Percentiles rank a stretch among this genome's conserved stretches.
Conservation (phyloP, 2,797 vertebrate genomes). For the Tapirus indicus region DNA sequence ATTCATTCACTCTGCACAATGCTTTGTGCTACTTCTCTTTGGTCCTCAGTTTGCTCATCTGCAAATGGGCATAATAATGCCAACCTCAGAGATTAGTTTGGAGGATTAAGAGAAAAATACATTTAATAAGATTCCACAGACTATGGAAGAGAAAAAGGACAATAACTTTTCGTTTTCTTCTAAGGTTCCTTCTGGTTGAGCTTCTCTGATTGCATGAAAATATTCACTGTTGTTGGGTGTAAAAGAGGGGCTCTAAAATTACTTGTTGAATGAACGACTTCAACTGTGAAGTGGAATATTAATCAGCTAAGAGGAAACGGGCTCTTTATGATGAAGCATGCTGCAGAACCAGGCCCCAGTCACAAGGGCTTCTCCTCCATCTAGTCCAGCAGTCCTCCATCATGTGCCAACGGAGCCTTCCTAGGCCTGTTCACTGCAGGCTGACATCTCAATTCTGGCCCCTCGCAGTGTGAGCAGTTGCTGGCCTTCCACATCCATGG, state of each 20-base stretch:
- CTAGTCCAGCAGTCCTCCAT: not conserved
- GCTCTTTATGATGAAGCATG: not conserved
- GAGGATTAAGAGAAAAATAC: constrained; percentile 30
- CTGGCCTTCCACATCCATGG: not conserved
- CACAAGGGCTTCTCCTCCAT: not conserved
- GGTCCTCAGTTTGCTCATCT: not conserved
- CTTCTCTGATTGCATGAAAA: not conserved
- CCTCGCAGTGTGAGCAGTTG: constrained; percentile 20
- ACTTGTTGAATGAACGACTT: not conserved
- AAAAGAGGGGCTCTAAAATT: not conserved
- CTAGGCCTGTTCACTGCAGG: not conserved
- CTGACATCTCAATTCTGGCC: not conserved
- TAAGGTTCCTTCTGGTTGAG: not conserved
- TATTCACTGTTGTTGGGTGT: not conserved
- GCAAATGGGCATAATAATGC: not conserved
- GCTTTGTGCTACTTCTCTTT: not conserved
- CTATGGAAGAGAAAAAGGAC: not conserved
- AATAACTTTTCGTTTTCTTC: not conserved
- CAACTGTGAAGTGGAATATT: not conserved
- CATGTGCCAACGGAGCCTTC: not conserved
- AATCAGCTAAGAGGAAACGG: not conserved
- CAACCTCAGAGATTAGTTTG: not conserved
- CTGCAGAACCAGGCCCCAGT: not conserved
- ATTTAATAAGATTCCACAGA: not conserved
- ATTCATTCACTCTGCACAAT: not conserved